A percentile compares a stretch with the other conserved stretches of the same genome.
These are phyloP conservation scores for Lepidotrigona ventralis DNA, from an alignment of 1,140 invertebrate species.

Conservation along the genomic window DNA sequence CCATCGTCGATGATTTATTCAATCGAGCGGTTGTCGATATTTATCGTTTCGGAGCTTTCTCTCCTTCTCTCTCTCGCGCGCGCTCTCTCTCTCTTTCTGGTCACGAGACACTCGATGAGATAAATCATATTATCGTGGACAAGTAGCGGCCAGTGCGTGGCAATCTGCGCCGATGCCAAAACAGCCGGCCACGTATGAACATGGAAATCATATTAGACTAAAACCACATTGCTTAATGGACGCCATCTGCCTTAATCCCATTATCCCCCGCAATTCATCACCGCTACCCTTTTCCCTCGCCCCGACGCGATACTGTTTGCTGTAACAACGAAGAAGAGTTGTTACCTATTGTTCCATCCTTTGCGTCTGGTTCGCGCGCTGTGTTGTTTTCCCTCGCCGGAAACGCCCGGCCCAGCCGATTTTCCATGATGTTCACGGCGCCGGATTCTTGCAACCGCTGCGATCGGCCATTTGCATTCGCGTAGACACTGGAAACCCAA, in stretches of 20 bases:
- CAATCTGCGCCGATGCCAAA: slow-evolving; percentile 60
- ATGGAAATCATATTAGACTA: slow-evolving; percentile 61
- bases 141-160: slow-evolving; percentile 61
- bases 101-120: slow-evolving; percentile 56
- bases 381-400: background rate
- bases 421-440: background rate
- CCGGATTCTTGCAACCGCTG: background rate
- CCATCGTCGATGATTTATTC: slow-evolving; percentile 64
- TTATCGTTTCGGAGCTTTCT: slow-evolving; percentile 47
- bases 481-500: background rate
- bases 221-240: slow-evolving; percentile 55
- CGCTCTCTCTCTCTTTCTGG: slow-evolving; percentile 1
- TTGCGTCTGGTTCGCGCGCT: too few relatives aligned
- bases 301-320: slow-evolving; percentile 28
- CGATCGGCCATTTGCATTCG: background rate
- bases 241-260: slow-evolving; percentile 48
- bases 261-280: slow-evolving; percentile 47
- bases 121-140: slow-evolving; percentile 68
- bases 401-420: background rate
- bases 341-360: slow-evolving; percentile 10
- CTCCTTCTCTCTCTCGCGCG: too few relatives aligned
- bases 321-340: slow-evolving; percentile 18
- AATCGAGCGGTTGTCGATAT: slow-evolving; percentile 63
- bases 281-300: background rate
- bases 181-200: slow-evolving; percentile 38